Conservation (phyloP, 2,888 invertebrate species). For the Fabriciana adippe region DNA sequence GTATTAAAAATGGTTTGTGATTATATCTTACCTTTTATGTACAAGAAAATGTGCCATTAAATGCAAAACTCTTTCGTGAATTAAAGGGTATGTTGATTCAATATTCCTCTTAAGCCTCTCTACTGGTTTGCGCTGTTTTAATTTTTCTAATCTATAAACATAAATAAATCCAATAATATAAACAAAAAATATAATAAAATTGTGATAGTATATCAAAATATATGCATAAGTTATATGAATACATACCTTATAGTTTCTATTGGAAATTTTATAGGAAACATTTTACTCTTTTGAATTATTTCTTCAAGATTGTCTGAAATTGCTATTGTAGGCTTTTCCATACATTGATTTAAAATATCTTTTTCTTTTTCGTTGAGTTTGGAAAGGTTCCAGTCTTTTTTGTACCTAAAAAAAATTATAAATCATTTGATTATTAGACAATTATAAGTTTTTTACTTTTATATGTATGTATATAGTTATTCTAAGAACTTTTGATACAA, state of each 20-base stretch:
- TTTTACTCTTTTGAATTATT: constrained; percentile 50
- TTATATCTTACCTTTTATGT: constrained; percentile 75
- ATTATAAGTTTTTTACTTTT: not conserved
- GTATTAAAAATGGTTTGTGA: not conserved
- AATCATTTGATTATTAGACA: not conserved
- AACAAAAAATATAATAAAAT: not conserved
- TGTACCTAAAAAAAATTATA: constrained; percentile 57
- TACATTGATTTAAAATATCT: constrained; percentile 63
- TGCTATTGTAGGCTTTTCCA: constrained; percentile 49
- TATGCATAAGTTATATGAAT: not conserved
- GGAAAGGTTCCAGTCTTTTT: constrained; percentile 72
- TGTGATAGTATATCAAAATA: not conserved
- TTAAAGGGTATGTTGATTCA: constrained; percentile 84
- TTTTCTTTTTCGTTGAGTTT: constrained; percentile 72
- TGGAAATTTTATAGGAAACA: constrained; percentile 54
- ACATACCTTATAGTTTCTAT: constrained; percentile 52
- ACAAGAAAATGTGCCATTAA: constrained; percentile 85
- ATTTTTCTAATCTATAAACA: constrained; percentile 58
- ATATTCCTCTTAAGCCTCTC: constrained; percentile 70
- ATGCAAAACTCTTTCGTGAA: constrained; percentile 85
- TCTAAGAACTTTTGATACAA: too few relatives aligned
- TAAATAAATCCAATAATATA: not conserved
- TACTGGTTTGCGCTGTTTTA: constrained; percentile 57
- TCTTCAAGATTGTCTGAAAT: constrained; percentile 45
- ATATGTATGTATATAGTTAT: not conserved